Evolutionary conservation across 2,797 vertebrate species (phyloP).

Genomic region (Sebastes minor): DNA sequence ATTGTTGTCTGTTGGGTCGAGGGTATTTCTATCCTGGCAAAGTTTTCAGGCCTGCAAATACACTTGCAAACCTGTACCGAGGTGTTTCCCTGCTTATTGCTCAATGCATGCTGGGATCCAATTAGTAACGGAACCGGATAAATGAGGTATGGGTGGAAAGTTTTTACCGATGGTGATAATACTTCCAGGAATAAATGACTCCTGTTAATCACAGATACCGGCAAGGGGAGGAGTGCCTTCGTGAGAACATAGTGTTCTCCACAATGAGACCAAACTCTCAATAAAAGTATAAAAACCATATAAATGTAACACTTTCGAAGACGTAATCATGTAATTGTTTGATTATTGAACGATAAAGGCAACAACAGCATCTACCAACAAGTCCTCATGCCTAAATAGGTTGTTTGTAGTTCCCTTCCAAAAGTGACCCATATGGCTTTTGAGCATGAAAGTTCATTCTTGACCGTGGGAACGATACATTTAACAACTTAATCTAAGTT

Average conservation of each 20-base stretch:
- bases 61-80: conserved; percentile 10
- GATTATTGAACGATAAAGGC: no score
- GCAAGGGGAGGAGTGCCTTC: not conserved
- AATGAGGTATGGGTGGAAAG: conserved; percentile 16
- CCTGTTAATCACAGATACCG: conserved; percentile 17
- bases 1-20: conserved; percentile 39
- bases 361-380: no score
- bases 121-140: not conserved
- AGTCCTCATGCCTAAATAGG: not conserved
- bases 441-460: no score
- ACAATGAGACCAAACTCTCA: not conserved
- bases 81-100: conserved; percentile 24
- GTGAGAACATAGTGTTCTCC: not conserved
- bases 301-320: no score
- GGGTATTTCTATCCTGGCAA: conserved; percentile 37
- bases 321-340: not conserved
- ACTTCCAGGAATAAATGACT: conserved; percentile 31
- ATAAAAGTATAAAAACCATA: not conserved
- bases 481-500: no score
- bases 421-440: not conserved
- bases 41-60: not conserved
- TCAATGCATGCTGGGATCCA: conserved; percentile 25
- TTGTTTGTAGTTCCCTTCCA: not conserved
- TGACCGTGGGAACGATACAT: no score
- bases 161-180: conserved; percentile 15